A percentile compares a stretch with the other conserved stretches of the same genome.
Evolutionary conservation across 1,140 invertebrate genomes (phyloP).

Genomic region (Choristoneura fumiferana): DNA sequence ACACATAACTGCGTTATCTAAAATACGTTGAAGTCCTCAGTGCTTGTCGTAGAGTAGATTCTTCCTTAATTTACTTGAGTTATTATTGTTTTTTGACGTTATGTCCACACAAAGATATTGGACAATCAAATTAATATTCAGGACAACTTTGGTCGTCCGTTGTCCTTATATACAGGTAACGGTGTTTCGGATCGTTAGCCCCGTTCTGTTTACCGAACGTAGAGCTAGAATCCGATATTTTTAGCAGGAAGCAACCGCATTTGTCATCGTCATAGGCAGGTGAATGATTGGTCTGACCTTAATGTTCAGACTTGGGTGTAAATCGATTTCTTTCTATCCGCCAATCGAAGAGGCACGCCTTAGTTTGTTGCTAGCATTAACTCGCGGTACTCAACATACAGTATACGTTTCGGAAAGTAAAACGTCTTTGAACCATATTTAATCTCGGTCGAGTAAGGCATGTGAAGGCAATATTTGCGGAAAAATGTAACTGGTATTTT

Average conservation of each 20-base stretch:
- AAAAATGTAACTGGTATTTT: too few relatives aligned
- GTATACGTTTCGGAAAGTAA: too few relatives aligned
- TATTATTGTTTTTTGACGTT: background rate
- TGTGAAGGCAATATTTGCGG: too few relatives aligned
- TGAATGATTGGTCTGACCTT: constrained; percentile 16
- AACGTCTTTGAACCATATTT: too few relatives aligned
- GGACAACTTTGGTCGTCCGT: constrained; percentile 48
- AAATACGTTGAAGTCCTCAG: too few relatives aligned
- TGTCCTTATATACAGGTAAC: constrained; percentile 50
- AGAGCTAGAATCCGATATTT: constrained; percentile 4
- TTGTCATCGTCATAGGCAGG: constrained; percentile 19
- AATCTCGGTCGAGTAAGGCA: too few relatives aligned
- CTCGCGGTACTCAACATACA: too few relatives aligned
- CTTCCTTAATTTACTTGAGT: too few relatives aligned
- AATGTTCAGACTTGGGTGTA: background rate
- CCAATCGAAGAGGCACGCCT: too few relatives aligned
- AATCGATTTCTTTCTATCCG: background rate
- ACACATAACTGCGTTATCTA: too few relatives aligned
- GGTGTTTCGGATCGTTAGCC: constrained; percentile 32
- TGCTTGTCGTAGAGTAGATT: too few relatives aligned
- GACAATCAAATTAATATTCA: constrained; percentile 57
- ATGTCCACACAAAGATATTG: constrained; percentile 35
- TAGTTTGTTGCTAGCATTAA: too few relatives aligned
- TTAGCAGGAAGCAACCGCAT: constrained; percentile 13
- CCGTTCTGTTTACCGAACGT: constrained; percentile 23